Conservation (phyloP, 2,113 vertebrate species). For the Mormyrus lacerda region DNA sequence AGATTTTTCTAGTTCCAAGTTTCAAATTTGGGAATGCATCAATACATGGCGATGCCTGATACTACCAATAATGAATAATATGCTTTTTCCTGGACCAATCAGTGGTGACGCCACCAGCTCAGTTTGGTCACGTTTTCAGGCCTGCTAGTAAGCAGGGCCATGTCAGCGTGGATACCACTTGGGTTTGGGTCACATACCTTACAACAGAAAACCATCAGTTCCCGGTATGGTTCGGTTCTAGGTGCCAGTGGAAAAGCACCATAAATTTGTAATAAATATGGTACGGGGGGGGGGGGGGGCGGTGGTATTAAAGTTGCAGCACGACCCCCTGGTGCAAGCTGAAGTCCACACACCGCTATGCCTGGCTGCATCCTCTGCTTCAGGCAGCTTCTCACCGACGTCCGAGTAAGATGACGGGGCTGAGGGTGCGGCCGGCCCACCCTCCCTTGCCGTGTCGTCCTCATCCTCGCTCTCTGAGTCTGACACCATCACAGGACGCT, state of each 20-base stretch:
- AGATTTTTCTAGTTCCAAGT: background rate
- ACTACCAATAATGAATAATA: background rate
- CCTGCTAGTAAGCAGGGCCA: background rate
- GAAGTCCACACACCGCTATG: constrained; percentile 46
- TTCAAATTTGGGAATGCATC: background rate
- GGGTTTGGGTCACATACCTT: no score
- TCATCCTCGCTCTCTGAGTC: constrained; percentile 97
- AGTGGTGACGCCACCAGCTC: no score
- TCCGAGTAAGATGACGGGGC: constrained; percentile 62
- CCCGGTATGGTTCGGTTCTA: no score
- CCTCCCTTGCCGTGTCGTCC: constrained; percentile 60
- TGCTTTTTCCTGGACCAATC: no score
- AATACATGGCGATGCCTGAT: background rate
- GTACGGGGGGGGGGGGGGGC: background rate
- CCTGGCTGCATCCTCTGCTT: constrained; percentile 54
- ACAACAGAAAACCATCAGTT: background rate
- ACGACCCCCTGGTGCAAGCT: background rate
- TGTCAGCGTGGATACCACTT: background rate
- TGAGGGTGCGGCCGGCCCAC: constrained; percentile 43
- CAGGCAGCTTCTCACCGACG: constrained; percentile 57
- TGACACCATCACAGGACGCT: constrained; percentile 73
- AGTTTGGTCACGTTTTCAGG: no score
- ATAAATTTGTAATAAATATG: no score
- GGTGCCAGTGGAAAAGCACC: no score
- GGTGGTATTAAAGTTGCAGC: background rate